A percentile compares a stretch with the other conserved stretches of the same genome.
These are phyloP conservation scores for Ploceus nigricollis DNA, from an alignment of 2,113 vertebrate genomes.

Conservation along the genomic window DNA sequence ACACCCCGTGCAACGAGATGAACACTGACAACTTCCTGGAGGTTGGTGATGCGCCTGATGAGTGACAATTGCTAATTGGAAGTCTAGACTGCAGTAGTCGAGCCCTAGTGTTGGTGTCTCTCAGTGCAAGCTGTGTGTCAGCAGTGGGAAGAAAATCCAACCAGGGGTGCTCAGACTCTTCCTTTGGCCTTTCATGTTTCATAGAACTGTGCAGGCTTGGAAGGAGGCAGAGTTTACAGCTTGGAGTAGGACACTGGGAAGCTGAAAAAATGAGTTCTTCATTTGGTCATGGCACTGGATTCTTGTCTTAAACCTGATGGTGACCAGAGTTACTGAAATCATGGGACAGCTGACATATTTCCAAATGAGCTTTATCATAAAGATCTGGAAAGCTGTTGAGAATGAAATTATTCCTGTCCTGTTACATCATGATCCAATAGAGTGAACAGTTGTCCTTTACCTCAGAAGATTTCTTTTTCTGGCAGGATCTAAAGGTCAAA, in stretches of 20 bases:
- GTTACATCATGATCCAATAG: not conserved
- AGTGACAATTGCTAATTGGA: not conserved
- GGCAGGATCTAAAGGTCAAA: not conserved
- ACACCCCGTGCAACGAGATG: constrained; percentile 96
- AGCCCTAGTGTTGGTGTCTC: not conserved
- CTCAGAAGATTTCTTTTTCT: not conserved
- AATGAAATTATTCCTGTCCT: not conserved
- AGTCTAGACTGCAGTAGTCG: not conserved
- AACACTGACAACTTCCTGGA: constrained; percentile 91
- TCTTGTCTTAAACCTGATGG: not conserved
- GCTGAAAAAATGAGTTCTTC: not conserved
- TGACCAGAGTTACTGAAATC: not conserved
- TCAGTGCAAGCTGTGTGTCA: not conserved
- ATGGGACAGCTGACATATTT: not conserved
- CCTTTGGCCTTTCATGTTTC: not conserved
- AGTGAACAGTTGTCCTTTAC: not conserved
- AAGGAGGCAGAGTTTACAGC: not conserved
- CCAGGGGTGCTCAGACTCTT: not conserved
- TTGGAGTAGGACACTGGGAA: not conserved
- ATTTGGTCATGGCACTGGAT: not conserved
- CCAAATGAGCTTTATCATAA: not conserved
- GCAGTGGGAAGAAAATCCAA: not conserved
- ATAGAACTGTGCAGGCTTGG: not conserved
- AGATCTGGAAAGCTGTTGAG: not conserved
- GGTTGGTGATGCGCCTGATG: constrained; percentile 58